Evolutionary conservation across 2,113 vertebrate genomes (phyloP), one percentile per base, ranked within the genome.

Genomic region (Mellivora capensis): DNA sequence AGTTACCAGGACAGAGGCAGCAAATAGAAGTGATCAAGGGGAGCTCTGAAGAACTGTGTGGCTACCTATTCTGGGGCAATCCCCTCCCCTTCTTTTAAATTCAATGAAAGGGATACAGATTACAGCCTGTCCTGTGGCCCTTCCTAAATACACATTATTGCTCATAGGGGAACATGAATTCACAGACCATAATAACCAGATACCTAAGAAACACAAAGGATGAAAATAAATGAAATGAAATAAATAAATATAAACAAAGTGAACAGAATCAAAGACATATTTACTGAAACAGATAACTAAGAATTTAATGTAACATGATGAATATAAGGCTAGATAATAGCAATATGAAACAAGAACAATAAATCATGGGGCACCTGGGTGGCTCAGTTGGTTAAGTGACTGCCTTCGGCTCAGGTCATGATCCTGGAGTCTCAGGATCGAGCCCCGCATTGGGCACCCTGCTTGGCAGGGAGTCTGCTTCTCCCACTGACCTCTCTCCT

Each of bases 41-140:
- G 2, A 4, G 1, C 18, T 67, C 2, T 52, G 3, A 71, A 7
- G 6, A 23, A 12, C 7, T 6, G 54, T 21, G 2, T 18, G 4
- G 2, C 23, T 18, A 44, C 47, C 31, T 14, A 17, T 52, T 52
- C 71, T 64, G n/a, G 3, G 47, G 39, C 1, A 21, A 88, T 67
- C 5, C 5, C 44, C 14, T 61, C 17, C 13, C 6, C 3, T 67
- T 34, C 7, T 6, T 23, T 92, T 23, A 80, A 77, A 54, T 87
- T 86, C 3, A 69, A 12, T n/a, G 62, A 12, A 52, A 42, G 49
- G 0, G 20, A 57, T 54, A 67, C 3, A 64, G 6, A 21, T 34
- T 74, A 29, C 6, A 88, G 3, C 9, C 62, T 92, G 4, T 3
- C 10, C 7, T 14, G 49, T 91, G 17, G 7, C 18, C 21, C 7